These are phyloP conservation scores for Datnioides undecimradiatus DNA, from an alignment of 2,113 vertebrate genomes.

Conservation along the genomic window DNA sequence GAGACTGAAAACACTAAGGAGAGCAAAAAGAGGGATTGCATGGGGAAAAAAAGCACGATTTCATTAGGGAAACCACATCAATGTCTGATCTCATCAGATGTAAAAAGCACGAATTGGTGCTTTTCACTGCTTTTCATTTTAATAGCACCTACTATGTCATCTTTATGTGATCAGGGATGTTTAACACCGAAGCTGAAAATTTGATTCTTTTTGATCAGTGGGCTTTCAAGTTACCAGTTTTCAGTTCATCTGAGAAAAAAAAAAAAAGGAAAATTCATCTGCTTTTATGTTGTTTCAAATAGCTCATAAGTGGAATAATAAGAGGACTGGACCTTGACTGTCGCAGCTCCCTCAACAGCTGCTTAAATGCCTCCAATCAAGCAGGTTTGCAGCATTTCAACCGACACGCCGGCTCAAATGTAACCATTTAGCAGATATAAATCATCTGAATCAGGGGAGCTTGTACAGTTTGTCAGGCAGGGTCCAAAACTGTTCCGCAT, in stretches of 20 bases:
- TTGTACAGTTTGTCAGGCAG: constrained; percentile 1
- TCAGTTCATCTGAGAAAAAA: neutral
- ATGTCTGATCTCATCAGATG: constrained; percentile 30
- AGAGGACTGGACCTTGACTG: constrained; percentile 21
- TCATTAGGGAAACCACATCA: constrained; percentile 1
- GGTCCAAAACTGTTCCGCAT: neutral
- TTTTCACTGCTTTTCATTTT: neutral
- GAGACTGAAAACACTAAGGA: constrained; percentile 3
- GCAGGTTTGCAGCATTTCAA: constrained; percentile 28
- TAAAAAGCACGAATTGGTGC: neutral
- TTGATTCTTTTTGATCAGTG: constrained; percentile 12
- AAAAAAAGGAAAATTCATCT: neutral
- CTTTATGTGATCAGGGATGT: constrained; percentile 29
- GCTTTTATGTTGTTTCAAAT: constrained; percentile 18
- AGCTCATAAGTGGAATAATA: constrained; percentile 19
- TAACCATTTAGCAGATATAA: constrained; percentile 29
- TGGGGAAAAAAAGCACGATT: constrained; percentile 21
- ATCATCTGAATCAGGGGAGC: constrained; percentile 22
- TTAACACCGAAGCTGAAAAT: constrained; percentile 8
- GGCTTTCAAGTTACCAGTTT: constrained; percentile 24
- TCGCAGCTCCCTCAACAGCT: neutral
- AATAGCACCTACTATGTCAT: constrained; percentile 8
- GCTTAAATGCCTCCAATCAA: constrained; percentile 28
- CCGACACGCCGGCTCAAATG: constrained; percentile 4
- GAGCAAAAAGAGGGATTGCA: constrained; percentile 8